These are phyloP conservation scores for Cheilinus undulatus DNA, from an alignment of 2,113 vertebrate species.

Conservation along the genomic window DNA sequence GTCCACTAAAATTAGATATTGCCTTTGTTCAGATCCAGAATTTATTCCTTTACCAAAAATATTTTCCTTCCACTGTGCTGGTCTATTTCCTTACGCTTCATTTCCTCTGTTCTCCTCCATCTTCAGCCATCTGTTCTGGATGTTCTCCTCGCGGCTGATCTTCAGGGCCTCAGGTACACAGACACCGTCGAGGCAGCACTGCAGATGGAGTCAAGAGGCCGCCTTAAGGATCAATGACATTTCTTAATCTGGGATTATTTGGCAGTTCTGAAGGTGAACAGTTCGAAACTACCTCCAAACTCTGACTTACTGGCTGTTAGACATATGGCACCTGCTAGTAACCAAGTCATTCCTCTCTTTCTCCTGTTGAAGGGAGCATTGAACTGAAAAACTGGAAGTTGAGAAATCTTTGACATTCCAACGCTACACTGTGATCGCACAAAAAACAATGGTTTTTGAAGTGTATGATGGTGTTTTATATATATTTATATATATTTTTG, in stretches of 20 bases:
- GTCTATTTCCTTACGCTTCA: neutral
- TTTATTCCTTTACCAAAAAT: too few species aligned
- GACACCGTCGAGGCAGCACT: conserved; percentile 75
- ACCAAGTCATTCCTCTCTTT: neutral
- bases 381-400: neutral
- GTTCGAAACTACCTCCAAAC: conserved; percentile 9
- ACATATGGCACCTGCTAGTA: neutral
- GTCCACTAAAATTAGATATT: too few species aligned
- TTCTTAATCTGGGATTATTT: conserved; percentile 1
- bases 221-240: neutral
- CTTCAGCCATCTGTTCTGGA: conserved; percentile 74
- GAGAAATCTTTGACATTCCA: neutral
- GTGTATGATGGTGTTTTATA: neutral
- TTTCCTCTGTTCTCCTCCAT: neutral
- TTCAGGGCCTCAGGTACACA: conserved; percentile 69
- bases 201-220: conserved; percentile 47
- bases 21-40: neutral
- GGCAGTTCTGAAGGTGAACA: neutral
- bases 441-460: neutral
- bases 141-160: conserved; percentile 77
- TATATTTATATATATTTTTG: neutral
- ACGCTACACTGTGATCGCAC: conserved; percentile 2
- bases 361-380: neutral
- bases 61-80: neutral
- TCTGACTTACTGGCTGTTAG: neutral